A percentile compares a stretch with the other conserved stretches of the same genome.
These are phyloP conservation scores for Erethizon dorsatum DNA, from an alignment of 2,797 vertebrate genomes.

Conservation along the genomic window DNA sequence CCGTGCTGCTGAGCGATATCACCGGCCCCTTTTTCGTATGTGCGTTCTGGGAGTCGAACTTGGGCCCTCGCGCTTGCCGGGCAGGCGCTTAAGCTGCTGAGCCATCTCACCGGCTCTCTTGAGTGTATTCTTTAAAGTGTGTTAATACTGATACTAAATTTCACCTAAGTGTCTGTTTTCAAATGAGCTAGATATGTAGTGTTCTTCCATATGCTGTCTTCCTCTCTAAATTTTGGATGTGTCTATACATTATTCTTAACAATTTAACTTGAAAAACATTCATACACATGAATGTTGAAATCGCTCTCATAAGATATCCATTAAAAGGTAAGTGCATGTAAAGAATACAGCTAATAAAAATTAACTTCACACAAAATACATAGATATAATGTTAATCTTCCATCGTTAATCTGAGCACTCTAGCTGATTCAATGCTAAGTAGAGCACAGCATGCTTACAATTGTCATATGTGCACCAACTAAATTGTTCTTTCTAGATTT, in stretches of 20 bases:
- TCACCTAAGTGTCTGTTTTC: neutral
- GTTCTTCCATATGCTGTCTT: neutral
- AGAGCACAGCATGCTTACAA: neutral
- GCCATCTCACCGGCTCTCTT: too few species aligned
- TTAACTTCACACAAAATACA: neutral
- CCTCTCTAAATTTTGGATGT: neutral
- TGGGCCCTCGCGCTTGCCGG: too few species aligned
- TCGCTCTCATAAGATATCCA: neutral
- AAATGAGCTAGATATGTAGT: neutral
- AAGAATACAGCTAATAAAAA: neutral
- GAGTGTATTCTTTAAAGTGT: neutral
- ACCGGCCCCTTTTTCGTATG: too few species aligned
- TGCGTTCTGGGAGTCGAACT: too few species aligned
- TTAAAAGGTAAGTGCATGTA: neutral
- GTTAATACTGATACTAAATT: neutral
- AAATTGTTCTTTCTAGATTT: neutral
- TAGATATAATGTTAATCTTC: neutral
- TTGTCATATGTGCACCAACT: neutral
- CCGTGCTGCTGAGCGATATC: too few species aligned
- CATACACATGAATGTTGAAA: neutral
- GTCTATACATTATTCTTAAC: neutral
- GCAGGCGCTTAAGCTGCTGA: too few species aligned
- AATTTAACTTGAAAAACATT: neutral
- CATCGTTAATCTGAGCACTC: neutral
- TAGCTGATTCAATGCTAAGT: neutral